These are phyloP conservation scores for Triplophysa dalaica DNA, from an alignment of 2,113 vertebrate species.

Conservation along the genomic window DNA sequence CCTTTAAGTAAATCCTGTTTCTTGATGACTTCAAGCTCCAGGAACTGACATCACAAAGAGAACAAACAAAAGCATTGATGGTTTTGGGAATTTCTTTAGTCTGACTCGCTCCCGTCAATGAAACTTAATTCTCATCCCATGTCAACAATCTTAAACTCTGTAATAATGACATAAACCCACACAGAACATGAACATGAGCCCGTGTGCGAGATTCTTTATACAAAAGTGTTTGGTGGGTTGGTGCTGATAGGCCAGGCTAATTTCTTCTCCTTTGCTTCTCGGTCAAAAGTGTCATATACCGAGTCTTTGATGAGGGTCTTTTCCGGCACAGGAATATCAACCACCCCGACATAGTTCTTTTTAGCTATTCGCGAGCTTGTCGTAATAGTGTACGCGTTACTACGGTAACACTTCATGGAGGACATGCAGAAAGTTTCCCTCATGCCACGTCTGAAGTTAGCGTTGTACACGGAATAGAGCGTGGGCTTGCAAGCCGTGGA, in stretches of 20 bases:
- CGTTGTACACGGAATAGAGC: constrained; percentile 86
- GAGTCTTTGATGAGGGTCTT: constrained; percentile 82
- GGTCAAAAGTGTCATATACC: constrained; percentile 85
- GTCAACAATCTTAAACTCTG: too few species aligned
- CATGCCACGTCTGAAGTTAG: constrained; percentile 90
- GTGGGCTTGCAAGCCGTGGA: constrained; percentile 89
- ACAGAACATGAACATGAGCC: too few species aligned
- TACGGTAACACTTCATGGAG: constrained; percentile 94
- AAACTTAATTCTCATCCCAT: too few species aligned
- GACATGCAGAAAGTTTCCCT: constrained; percentile 96
- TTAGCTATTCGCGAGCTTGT: constrained; percentile 91
- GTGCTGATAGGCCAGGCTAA: constrained; percentile 89
- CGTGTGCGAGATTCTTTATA: constrained; percentile 64
- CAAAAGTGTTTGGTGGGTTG: constrained; percentile 90
- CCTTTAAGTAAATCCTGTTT: too few species aligned
- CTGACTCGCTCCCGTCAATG: too few species aligned
- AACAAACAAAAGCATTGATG: too few species aligned
- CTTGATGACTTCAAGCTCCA: too few species aligned
- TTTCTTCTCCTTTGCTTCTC: constrained; percentile 88
- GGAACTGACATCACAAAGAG: too few species aligned
- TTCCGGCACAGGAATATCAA: constrained; percentile 76
- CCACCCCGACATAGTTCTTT: constrained; percentile 90
- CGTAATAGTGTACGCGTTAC: constrained; percentile 94
- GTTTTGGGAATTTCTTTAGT: too few species aligned
- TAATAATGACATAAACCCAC: too few species aligned